Evolutionary conservation across 1,140 invertebrate genomes (phyloP), one percentile per base, ranked within the genome.

Genomic region (Caenorhabditis tropicalis): DNA sequence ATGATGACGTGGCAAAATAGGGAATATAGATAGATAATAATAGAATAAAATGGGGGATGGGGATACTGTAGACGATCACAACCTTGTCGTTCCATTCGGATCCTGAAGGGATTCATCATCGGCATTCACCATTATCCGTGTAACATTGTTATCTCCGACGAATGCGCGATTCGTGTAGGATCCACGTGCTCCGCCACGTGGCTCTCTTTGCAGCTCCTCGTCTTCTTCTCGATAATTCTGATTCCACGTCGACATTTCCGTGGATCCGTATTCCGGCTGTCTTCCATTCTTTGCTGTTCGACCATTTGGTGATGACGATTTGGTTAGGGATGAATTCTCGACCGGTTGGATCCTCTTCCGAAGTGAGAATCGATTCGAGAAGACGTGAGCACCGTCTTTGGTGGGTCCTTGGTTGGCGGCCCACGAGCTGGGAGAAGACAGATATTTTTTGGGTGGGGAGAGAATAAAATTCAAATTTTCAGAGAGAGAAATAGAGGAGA

Each of bases 281-380:
- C n/a, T 21, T 24, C 36, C 36, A 27, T 29, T 58, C 7, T 27
- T 58, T 24, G 36, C 65, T 12, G 12, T 24, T 12, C 29, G 24
- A 0, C 21, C 53, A 29, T 5, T 27, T 7, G 21, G 10, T 6
- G 49, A n/a, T n/a, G 49, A 10, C 5, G 53, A 56, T 0, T 24
- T 27, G 21, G 53, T 56, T 24, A 56, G 21, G 1, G 53, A 56
- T 27, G 53, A 56, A 15, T 27, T 56, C 24, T 56, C 53, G 2
- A 27, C 24, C 65, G 65, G 65, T n/a, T 74, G 65, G 24, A 74
- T 74, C 24, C 36, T 16, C n/a, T 74, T 74, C n/a, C 65, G 65
- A 43, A 74, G 65, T 7, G 29, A 36, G 65, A 74, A 74, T 43
- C 65, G 36, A 43, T 39, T 43, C 12, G 65, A 12, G 36, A 74